Conservation (phyloP, 2,113 vertebrate species). For the Quiscalus mexicanus region DNA sequence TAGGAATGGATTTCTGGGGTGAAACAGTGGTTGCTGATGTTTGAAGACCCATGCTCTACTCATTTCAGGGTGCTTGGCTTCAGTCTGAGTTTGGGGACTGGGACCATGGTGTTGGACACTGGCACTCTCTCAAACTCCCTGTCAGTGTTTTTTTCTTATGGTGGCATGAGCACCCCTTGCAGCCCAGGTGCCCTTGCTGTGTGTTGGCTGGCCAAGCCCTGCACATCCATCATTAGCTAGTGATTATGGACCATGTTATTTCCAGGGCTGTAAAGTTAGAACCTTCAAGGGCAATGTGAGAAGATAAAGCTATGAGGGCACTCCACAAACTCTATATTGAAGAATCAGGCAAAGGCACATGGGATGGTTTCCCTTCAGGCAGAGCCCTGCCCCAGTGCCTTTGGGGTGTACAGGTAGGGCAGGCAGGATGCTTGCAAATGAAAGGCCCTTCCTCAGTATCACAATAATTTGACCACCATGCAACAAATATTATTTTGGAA, state of each 20-base stretch:
- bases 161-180: neutral
- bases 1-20: neutral
- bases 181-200: neutral
- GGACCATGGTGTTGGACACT: neutral
- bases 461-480: neutral
- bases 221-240: neutral
- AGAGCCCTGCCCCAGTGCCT: neutral
- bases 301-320: neutral
- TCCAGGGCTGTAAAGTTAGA: neutral
- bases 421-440: neutral
- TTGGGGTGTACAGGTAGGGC: accelerated
- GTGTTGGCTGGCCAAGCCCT: neutral
- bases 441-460: neutral
- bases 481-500: neutral
- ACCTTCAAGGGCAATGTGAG: neutral
- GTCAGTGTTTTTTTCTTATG: neutral
- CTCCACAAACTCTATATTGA: neutral
- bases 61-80: neutral
- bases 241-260: neutral
- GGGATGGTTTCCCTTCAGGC: neutral
- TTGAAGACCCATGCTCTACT: neutral
- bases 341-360: neutral
- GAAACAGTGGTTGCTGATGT: neutral
- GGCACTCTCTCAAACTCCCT: neutral
- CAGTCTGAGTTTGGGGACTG: neutral